Base-by-base conservation (phyloP, 2,113 vertebrate species). In the Danionella cerebrum region DNA sequence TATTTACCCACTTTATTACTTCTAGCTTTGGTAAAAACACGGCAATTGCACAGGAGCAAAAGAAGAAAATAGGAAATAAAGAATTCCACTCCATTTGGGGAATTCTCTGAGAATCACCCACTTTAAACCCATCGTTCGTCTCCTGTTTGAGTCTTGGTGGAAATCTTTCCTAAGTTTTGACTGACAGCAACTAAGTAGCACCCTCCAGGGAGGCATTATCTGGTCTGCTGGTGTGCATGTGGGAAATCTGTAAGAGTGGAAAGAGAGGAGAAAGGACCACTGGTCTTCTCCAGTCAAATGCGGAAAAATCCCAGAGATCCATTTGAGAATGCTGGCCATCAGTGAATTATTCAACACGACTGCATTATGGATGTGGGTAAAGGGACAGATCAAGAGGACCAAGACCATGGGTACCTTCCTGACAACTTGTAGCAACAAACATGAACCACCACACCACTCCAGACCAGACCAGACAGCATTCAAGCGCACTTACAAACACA, bases 321-420 rank as follows among this genome's bases (percentile, higher is more conserved):
- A 66, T 45, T 52, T 57, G 58, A 64, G 42, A 65, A 51, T 38
- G 42, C 59, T 59, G 45, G 31, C 18, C 19, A 41, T 70, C 58
- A 33, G 14, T 76, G 45, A 71, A 76, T 79, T 50, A 66, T 72
- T 74, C 60, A 75, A 25, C 12, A 10, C 42, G 19, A 19, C 6
- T 63, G 48, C 25, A 73, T 68, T 65, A 73, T 69, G 71, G 53
- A 73, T 78, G 64, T 10, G 4, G 29, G 44, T 14, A 65, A 24
- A 62, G 14, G 25, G 41, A 65, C 5, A 18, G 64, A 71, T 76
- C 73, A 73, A 73, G 59, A 51, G 8, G 44, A 14, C 6, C 8
- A 39, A n/a, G 52, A 64, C 50, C 63, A 68, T 50, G 18, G 27
- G 36, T 22, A 50, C 31, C n/a, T 44, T 7, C 25, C 22, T 45